These are phyloP conservation scores for Chlamydotis undulata DNA, from an alignment of 2,113 vertebrate genomes.

Conservation along the genomic window DNA sequence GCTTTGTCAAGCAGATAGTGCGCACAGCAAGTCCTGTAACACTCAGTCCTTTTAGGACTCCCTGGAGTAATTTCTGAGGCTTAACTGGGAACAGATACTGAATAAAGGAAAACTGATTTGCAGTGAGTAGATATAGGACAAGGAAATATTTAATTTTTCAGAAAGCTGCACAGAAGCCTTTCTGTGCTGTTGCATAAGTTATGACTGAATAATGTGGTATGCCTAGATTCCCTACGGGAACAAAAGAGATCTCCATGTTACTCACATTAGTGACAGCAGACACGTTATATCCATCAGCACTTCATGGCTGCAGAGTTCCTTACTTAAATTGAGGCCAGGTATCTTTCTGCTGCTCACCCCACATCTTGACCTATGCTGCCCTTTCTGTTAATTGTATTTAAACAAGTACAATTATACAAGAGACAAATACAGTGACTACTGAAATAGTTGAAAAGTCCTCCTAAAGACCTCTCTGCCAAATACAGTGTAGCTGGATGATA, in stretches of 20 bases:
- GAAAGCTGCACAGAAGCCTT: background rate
- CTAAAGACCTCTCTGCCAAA: background rate
- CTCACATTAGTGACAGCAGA: background rate
- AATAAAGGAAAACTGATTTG: background rate
- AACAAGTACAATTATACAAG: background rate
- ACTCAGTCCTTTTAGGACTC: background rate
- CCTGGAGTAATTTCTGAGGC: background rate
- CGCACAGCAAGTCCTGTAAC: background rate
- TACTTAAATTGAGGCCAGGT: background rate
- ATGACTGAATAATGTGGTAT: background rate
- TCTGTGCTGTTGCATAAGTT: background rate
- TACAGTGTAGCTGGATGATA: background rate
- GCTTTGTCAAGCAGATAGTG: background rate
- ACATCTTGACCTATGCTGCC: background rate
- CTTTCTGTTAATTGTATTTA: background rate
- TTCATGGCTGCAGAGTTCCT: background rate
- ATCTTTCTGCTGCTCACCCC: background rate
- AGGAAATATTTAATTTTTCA: background rate
- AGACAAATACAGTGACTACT: background rate
- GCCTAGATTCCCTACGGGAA: background rate
- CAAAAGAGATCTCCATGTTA: background rate
- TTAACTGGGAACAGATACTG: background rate
- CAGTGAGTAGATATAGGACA: background rate
- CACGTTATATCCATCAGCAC: background rate
- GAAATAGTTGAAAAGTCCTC: background rate